A percentile compares a stretch with the other conserved stretches of the same genome.
These are phyloP conservation scores for Drosophila lowei DNA, from an alignment of 1,140 invertebrate genomes.

Conservation along the genomic window DNA sequence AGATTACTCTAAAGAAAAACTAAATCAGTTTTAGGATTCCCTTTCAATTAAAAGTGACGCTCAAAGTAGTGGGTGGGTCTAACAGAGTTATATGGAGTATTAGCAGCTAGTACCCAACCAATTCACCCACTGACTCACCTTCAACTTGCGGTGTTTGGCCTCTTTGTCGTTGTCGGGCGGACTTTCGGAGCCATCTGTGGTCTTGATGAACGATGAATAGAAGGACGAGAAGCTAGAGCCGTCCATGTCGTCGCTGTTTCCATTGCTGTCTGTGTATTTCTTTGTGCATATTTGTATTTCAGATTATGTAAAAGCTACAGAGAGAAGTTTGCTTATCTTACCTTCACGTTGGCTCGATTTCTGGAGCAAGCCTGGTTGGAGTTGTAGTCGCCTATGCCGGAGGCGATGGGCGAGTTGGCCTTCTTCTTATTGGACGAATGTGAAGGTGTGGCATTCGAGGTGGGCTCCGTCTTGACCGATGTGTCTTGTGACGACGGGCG, in stretches of 20 bases:
- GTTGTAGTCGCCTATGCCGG: conserved; percentile 65
- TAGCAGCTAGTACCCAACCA: background rate
- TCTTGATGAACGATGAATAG: conserved; percentile 85
- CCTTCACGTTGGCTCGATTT: conserved; percentile 44
- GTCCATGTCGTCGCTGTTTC: conserved; percentile 83
- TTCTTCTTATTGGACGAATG: conserved; percentile 85
- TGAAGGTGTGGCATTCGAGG: conserved; percentile 84
- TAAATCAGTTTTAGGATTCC: too few relatives aligned
- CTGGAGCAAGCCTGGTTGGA: conserved; percentile 52
- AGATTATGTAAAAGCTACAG: background rate
- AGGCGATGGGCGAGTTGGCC: conserved; percentile 82
- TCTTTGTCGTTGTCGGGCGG: conserved; percentile 78
- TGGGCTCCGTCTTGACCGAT: conserved; percentile 86
- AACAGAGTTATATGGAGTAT: too few relatives aligned
- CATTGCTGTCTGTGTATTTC: conserved; percentile 80
- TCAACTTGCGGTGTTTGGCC: conserved; percentile 62
- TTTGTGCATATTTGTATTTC: conserved; percentile 3
- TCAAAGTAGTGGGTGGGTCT: too few relatives aligned
- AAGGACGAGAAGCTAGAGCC: conserved; percentile 85
- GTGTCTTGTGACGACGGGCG: conserved; percentile 85
- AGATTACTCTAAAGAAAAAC: too few relatives aligned
- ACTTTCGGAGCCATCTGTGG: conserved; percentile 83
- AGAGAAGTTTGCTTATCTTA: background rate
- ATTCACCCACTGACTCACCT: conserved; percentile 36
- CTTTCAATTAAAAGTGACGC: too few relatives aligned